Evolutionary conservation across 2,113 vertebrate genomes (phyloP), one percentile per base, ranked within the genome.

Genomic region (Urocynchramus pylzowi): DNA sequence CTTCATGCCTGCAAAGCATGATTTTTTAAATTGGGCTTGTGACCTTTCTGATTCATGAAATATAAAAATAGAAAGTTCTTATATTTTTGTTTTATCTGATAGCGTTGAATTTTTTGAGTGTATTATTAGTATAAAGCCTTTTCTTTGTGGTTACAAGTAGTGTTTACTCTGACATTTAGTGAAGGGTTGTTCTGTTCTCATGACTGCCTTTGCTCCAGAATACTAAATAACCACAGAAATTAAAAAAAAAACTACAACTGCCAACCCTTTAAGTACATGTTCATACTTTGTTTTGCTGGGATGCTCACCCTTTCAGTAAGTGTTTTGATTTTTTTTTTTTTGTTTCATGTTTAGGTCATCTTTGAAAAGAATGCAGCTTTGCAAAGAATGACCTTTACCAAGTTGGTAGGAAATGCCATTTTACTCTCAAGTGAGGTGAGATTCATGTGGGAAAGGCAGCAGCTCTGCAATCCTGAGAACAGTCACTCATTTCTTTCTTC

Each of bases 41-140:
- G 91, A 95, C 82, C 79, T 95, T 94, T 94, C 49, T 90, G 71
- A 87, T 88, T 84, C 30, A 81, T 63, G 52, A 81, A 44, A 37
- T 30, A 68, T 12, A 86, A 90, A 96, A 94, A 75, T 53, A 91
- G 70, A 77, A 89, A 61, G 45, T n/a, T 92, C 60, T 61, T 28
- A 13, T 39, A 27, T 60, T 61, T 27, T n/a, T 68, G 57, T 39
- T 54, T 45, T 13, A 30, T 56, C 50, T 76, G 37, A 30, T 45
- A 33, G 16, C 54, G 11, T 85, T 91, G 68, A 63, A 37, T 47
- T 84, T 81, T 92, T 44, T 47, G 78, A 60, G 26, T 3, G 3
- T 59, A n/a, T 68, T 87, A 74, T 27, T 28, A 59, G 17, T 28
- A 63, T 22, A 41, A 90, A 67, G 35, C 52, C 44, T 95, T 90